These are phyloP conservation scores for Aphelenchoides bicaudatus DNA, from an alignment of 2,888 invertebrate species.

Conservation along the genomic window DNA sequence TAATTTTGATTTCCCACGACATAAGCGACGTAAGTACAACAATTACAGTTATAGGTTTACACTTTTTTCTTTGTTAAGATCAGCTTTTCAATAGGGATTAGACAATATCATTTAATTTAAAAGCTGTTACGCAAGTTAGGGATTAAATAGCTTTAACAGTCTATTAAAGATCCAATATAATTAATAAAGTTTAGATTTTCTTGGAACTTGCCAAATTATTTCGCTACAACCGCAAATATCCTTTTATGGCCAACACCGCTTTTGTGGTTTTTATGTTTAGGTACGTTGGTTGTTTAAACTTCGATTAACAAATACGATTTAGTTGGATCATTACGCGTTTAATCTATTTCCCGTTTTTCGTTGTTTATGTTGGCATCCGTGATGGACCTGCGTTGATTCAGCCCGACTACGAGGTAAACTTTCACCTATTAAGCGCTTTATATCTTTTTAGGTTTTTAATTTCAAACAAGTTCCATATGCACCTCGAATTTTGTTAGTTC, in stretches of 20 bases:
- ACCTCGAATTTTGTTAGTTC: constrained; percentile 47
- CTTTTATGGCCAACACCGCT: constrained; percentile 40
- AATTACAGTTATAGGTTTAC: too few relatives aligned
- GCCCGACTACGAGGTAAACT: constrained; percentile 51
- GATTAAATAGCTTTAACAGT: too few relatives aligned
- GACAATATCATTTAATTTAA: too few relatives aligned
- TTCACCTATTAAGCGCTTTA: too few relatives aligned
- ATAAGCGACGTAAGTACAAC: constrained; percentile 63
- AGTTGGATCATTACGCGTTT: constrained; percentile 53
- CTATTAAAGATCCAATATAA: too few relatives aligned
- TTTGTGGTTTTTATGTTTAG: constrained; percentile 47
- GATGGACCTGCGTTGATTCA: constrained; percentile 53
- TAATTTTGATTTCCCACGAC: constrained; percentile 63
- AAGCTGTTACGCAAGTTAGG: too few relatives aligned
- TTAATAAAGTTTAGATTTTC: too few relatives aligned
- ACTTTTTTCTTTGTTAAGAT: too few relatives aligned
- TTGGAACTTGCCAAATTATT: constrained; percentile 61
- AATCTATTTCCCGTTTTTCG: constrained; percentile 49
- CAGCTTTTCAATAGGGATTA: too few relatives aligned
- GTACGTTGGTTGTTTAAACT: constrained; percentile 24
- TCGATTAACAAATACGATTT: constrained; percentile 16
- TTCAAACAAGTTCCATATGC: constrained; percentile 42
- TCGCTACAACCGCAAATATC: constrained; percentile 42
- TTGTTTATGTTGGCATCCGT: constrained; percentile 46
- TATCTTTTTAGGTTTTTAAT: too few relatives aligned